phyloP scores from a whole-genome alignment of 2,888 invertebrate genomes.

The Sesia apiformis region DNA sequence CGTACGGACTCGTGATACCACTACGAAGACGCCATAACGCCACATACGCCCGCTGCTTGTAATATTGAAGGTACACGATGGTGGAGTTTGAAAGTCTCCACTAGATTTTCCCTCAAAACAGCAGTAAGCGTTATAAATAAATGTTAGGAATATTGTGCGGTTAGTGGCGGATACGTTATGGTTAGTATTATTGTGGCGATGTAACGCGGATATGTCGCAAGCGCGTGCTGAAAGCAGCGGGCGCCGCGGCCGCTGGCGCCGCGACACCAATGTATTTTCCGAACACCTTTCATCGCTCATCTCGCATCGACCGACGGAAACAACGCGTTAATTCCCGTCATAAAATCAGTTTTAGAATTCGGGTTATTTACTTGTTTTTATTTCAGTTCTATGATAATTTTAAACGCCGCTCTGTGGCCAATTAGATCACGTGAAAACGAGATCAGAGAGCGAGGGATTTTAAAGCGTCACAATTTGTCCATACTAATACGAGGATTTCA shows the following conservation, averaged over 20 bases:
- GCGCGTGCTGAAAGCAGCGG: constrained; percentile 2
- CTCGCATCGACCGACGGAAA: constrained; percentile 72
- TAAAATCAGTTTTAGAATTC: constrained; percentile 74
- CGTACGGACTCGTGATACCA: neutral
- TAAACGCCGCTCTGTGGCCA: constrained; percentile 62
- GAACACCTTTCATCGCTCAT: constrained; percentile 71
- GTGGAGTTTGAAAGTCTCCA: too few relatives aligned
- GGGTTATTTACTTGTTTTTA: constrained; percentile 74
- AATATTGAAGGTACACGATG: too few relatives aligned
- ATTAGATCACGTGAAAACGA: constrained; percentile 63
- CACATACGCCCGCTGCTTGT: too few relatives aligned
- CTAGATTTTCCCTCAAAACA: too few relatives aligned
- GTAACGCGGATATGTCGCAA: constrained; percentile 32
- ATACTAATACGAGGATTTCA: too few relatives aligned
- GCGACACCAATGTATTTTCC: constrained; percentile 58
- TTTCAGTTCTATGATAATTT: constrained; percentile 71
- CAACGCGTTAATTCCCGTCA: constrained; percentile 75
- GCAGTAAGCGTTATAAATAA: too few relatives aligned
- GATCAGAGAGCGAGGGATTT: constrained; percentile 16
- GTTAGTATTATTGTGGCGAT: too few relatives aligned
- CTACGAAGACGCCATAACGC: too few relatives aligned
- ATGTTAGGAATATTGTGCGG: too few relatives aligned
- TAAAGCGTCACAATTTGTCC: neutral
- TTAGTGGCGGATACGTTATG: too few relatives aligned
- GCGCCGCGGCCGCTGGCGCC: constrained; percentile 8